Evolutionary conservation across 2,888 invertebrate species (phyloP), one percentile per base, ranked within the genome.

Genomic region (Erannis defoliaria): DNA sequence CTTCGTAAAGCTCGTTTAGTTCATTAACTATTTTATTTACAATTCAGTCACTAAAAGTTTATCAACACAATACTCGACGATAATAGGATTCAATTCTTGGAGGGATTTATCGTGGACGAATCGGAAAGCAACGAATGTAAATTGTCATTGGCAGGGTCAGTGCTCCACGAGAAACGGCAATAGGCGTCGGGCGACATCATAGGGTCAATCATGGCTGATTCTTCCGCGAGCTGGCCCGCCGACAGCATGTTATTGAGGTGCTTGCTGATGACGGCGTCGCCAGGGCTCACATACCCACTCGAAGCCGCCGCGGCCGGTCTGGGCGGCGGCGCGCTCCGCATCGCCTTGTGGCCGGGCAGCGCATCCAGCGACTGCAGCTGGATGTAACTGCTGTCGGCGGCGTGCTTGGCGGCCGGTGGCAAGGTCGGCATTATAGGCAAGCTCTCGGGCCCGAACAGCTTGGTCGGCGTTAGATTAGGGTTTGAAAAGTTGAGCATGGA

Each of bases 101-200:
- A 77, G 35, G 83, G 73, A 71, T 87, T 84, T 69, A 85, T 77
- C 66, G 84, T 80, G 40, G 85, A 79, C 55, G 90, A 80, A 66
- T 90, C 89, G 51, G 85, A 80, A 62, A 90, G 87, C 64, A 93
- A 78, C 66, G 91, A 84, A 74, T 90, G 86, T 58, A 93, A 79
- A 76, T 92, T 93, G 73, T 93, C 93, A 70, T 90, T 89, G 10
- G 88, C 83, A 21, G 93, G 91, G 73, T 91, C 91, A 53, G 86
- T 89, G 77, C 91, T 92, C 93, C 93, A 93, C 2, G 93, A 93
- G 75, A 93, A 93, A 18, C 93, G 86, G 72, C 93, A 93, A 68
- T 93, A 93, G 1, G 93, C 93, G 64, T 92, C 92, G 5, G 93
- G 93, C 29, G 93, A 92, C 88, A 93, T 91, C 57, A 84, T 81